Conservation (phyloP, 2,113 vertebrate genomes). For the Recurvirostra avosetta region DNA sequence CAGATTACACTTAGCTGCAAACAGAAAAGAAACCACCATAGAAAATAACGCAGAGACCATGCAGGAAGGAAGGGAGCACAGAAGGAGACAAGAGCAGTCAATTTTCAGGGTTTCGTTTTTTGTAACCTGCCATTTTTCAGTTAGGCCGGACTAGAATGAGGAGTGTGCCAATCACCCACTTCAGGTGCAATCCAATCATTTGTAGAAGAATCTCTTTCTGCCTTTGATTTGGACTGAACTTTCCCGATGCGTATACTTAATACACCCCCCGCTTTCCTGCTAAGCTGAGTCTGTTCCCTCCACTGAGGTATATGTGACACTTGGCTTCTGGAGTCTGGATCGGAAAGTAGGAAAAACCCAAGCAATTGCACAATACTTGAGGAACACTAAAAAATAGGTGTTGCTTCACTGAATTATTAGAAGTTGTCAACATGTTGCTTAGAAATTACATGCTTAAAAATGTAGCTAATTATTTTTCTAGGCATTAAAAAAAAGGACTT, state of each 20-base stretch:
- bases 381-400: not conserved
- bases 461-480: not conserved
- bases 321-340: not conserved
- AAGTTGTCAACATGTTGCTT: not conserved
- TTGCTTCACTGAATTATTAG: not conserved
- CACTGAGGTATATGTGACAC: too few relatives aligned
- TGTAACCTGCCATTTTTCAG: not conserved
- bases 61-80: not conserved
- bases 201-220: not conserved
- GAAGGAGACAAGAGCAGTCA: not conserved
- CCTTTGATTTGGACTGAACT: not conserved
- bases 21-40: not conserved
- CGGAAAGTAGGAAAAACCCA: not conserved
- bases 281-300: not conserved
- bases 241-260: rapidly evolving
- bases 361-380: not conserved
- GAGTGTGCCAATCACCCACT: not conserved
- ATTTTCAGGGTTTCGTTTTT: not conserved
- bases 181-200: not conserved
- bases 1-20: not conserved
- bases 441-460: not conserved
- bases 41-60: not conserved
- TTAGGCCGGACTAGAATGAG: not conserved
- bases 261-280: too few relatives aligned
- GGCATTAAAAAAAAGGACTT: not conserved